Conservation (phyloP, 2,888 invertebrate species). For the Carcina quercana region DNA sequence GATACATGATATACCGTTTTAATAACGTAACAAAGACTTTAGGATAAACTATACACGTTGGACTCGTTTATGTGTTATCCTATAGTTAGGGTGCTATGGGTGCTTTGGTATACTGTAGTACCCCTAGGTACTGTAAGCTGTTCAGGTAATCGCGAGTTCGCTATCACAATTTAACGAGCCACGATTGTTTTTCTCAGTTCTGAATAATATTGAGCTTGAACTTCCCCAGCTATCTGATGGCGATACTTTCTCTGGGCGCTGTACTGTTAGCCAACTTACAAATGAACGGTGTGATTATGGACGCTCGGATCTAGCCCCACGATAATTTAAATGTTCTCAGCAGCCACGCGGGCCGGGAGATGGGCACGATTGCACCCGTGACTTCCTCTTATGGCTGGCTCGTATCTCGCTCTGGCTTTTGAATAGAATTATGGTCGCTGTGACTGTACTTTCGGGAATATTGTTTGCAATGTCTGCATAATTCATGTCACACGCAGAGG, state of each 20-base stretch:
- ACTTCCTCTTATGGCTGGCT: constrained; percentile 61
- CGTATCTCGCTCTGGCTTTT: constrained; percentile 55
- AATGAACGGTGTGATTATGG: constrained; percentile 71
- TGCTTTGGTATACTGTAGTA: constrained; percentile 18
- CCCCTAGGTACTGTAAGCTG: constrained; percentile 45
- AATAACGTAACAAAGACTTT: no score
- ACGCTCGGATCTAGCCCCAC: constrained; percentile 62
- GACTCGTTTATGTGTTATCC: no score
- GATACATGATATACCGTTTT: no score
- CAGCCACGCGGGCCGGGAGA: constrained; percentile 44
- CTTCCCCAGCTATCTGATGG: constrained; percentile 51
- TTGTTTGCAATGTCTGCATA: constrained; percentile 12
- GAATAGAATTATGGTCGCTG: constrained; percentile 53
- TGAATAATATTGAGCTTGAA: constrained; percentile 70
- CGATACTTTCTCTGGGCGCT: constrained; percentile 59
- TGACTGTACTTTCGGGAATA: constrained; percentile 19
- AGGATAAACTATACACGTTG: no score
- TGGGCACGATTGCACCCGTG: constrained; percentile 57
- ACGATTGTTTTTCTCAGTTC: constrained; percentile 72
- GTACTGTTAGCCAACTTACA: constrained; percentile 67
- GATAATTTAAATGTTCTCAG: constrained; percentile 71
- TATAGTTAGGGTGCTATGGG: no score
- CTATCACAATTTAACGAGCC: constrained; percentile 69
- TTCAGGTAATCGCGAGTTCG: constrained; percentile 53
- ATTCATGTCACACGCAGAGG: background rate